These are phyloP conservation scores for Danaus plexippus DNA, from an alignment of 1,140 invertebrate species.

Conservation along the genomic window DNA sequence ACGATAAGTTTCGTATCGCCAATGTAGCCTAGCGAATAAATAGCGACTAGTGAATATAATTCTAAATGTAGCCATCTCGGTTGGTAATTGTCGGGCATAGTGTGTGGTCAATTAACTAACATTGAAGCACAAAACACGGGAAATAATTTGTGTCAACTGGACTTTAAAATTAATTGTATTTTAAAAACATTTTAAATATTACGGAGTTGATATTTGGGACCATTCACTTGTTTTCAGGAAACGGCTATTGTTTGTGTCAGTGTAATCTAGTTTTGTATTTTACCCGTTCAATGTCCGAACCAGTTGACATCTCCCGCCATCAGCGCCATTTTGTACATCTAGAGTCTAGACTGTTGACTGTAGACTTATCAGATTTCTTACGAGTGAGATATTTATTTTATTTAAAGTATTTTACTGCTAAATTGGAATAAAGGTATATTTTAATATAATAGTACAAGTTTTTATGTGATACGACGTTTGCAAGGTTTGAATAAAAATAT, in stretches of 20 bases:
- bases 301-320: too few relatives aligned
- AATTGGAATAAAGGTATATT: constrained; percentile 31
- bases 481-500: constrained; percentile 9
- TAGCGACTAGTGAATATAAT: constrained; percentile 22
- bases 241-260: too few relatives aligned
- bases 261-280: too few relatives aligned
- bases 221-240: neutral
- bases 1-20: constrained; percentile 14
- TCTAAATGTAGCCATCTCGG: constrained; percentile 25
- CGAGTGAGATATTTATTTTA: constrained; percentile 63
- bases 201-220: constrained; percentile 3
- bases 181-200: too few relatives aligned
- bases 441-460: constrained; percentile 49
- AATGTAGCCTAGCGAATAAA: constrained; percentile 25
- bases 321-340: too few relatives aligned
- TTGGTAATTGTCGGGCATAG: constrained; percentile 22
- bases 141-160: constrained; percentile 15
- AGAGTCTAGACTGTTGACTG: too few relatives aligned
- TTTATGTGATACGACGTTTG: constrained; percentile 19
- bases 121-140: constrained; percentile 27
- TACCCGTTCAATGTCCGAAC: too few relatives aligned
- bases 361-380: constrained; percentile 31
- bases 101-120: constrained; percentile 27
- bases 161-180: neutral
- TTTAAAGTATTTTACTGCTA: constrained; percentile 25